A percentile compares a stretch with the other conserved stretches of the same genome.
Conservation (phyloP, 2,888 invertebrate species). For the Galerucella calmariensis region DNA sequence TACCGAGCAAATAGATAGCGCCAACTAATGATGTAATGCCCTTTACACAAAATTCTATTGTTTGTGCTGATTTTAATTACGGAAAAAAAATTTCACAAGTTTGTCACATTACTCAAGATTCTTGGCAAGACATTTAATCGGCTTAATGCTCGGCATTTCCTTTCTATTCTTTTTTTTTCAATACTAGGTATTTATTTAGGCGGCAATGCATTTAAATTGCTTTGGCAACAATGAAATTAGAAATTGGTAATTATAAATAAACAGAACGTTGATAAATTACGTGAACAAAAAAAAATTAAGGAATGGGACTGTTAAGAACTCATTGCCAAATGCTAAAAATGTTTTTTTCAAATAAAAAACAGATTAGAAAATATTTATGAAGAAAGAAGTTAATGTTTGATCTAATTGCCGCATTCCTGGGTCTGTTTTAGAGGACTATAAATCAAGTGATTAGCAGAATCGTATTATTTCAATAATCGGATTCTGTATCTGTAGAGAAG, state of each 20-base stretch:
- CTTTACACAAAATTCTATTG: not conserved
- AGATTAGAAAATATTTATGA: too few species aligned
- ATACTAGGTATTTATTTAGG: not conserved
- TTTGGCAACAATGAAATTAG: conserved; percentile 19
- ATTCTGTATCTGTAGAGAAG: too few species aligned
- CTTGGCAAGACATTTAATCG: conserved; percentile 11
- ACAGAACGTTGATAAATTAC: conserved; percentile 15
- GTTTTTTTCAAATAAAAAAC: too few species aligned
- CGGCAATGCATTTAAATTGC: conserved; percentile 22
- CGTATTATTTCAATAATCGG: too few species aligned
- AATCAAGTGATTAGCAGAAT: too few species aligned
- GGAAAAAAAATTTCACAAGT: not conserved
- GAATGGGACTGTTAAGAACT: not conserved
- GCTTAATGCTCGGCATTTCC: conserved; percentile 2
- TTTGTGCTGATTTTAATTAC: not conserved
- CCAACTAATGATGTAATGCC: too few species aligned
- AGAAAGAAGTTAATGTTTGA: too few species aligned
- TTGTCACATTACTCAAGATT: conserved; percentile 1
- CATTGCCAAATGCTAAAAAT: not conserved
- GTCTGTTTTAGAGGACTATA: too few species aligned
- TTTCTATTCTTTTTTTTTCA: conserved; percentile 10
- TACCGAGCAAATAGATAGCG: too few species aligned
- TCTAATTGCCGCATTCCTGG: too few species aligned
- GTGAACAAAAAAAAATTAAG: not conserved
- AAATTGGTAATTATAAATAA: conserved; percentile 19